Evolutionary conservation across 2,888 invertebrate genomes (phyloP), one percentile per base, ranked within the genome.

Genomic region (Leucoptera coffeella): DNA sequence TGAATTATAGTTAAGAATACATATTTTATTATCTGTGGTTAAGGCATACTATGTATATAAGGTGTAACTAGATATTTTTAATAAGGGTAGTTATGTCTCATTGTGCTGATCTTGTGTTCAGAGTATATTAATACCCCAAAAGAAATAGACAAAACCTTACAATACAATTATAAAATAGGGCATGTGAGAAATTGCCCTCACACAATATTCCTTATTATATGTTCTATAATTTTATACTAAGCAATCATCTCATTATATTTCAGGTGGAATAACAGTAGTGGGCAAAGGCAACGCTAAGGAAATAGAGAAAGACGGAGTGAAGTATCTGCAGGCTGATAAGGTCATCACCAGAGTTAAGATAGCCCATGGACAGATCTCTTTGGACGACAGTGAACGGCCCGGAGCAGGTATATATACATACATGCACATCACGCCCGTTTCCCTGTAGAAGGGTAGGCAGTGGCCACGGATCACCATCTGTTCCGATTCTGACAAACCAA

Each of bases 281-380:
- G 72, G 75, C 1, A 78, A 72, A 32, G 80, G 75, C 1, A 51
- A 51, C 13, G 77, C 75, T 1, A 81, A 78, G 35, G 64, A 74
- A 3, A 50, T 75, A 4, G 50, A 58, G 25, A 77, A 69, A 34
- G 77, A 80, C 8, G 80, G 77, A 2, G 64, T 75, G 4, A 69
- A 77, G 28, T 79, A 76, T 41, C 57, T 81, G 27, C 75, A 77
- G 38, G 54, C 77, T 2, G 77, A 80, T 27, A 78, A 75, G 40
- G 45, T 82, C 12, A 48, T 65, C 24, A 56, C 76, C 9, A 81
- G 78, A 48, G 59, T 79, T 27, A 74, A 73, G 35, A 69, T 84
- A 19, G 77, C 73, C 1, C 60, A 78, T 38, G 81, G 80, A 1
- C 73, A 75, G 31, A 60, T 82, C 5, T 73, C 69, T 17, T 50